Evolutionary conservation across 1,140 invertebrate species (phyloP), one percentile per base, ranked within the genome.

Genomic region (Yoshiicerus persimilis): DNA sequence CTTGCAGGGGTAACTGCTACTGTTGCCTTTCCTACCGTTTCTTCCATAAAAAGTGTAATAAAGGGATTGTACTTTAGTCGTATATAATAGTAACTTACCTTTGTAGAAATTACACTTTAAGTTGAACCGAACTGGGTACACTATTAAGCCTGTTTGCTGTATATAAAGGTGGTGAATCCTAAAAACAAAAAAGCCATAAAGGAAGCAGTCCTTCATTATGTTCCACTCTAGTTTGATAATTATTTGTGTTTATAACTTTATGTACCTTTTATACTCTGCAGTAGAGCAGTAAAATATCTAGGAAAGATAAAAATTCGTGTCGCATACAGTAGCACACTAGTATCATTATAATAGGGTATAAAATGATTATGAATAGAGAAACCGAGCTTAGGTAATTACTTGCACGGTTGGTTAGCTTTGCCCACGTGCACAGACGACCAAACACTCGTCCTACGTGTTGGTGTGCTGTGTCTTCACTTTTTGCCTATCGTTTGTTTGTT

Each of bases 321-420:
- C 25, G 9, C 47, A 70, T 66, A 30, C 25, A 66, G 3, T 66
- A n/a, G 27, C 9, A 30, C 11, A 4, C 6, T 25, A 27, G 11
- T 66, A 66, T 20, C 13, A 16, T 38, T 8, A 8, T 36, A n/a
- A 20, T 32, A 80, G 32, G 20, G 75, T 13, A 80, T 20, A 80
- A 36, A 80, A 80, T n/a, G 13, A 80, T 34, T 2, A 80, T 80
- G 38, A 80, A 80, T 80, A 80, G 75, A 80, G 75, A 80, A 34
- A 80, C 75, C 30, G 75, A 36, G 32, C 75, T 80, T 80, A n/a
- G 75, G 75, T 80, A 80, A 80, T 80, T 80, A 38, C 75, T 80
- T 80, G 75, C 75, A 80, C 75, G 75, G 75, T 80, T 80, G 75
- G 75, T 80, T 80, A 80, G 75, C 75, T 80, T 80, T 80, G 75